Percentiles rank a stretch among this genome's conserved stretches.
Evolutionary conservation across 92 coral and sea anemone species (phyloP).

Genomic region (Bergia sp.): DNA sequence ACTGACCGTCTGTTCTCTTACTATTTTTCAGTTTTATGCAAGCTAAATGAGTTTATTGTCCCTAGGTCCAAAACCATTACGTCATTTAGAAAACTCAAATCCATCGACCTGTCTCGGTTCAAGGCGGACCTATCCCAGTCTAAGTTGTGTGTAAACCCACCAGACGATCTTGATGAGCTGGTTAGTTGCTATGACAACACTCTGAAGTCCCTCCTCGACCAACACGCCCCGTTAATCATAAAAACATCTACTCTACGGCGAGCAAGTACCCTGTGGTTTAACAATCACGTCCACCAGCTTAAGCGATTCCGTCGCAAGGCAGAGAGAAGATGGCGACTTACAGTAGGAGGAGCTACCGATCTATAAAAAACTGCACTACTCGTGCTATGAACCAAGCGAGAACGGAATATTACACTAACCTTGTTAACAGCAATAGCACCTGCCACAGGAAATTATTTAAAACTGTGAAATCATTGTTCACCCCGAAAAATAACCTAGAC

Average conservation of each 20-base stretch:
- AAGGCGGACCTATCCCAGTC: too few species aligned
- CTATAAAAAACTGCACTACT: slow-evolving; percentile 9
- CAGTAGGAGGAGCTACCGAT: not conserved
- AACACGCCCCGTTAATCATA: too few species aligned
- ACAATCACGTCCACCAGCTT: not conserved
- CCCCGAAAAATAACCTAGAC: not conserved
- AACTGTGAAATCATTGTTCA: not conserved
- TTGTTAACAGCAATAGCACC: not conserved
- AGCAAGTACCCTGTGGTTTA: not conserved
- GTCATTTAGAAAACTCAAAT: too few species aligned
- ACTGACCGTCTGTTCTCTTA: not conserved
- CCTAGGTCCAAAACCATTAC: too few species aligned
- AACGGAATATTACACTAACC: not conserved
- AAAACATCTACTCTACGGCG: too few species aligned
- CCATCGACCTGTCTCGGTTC: too few species aligned
- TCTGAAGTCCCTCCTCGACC: too few species aligned
- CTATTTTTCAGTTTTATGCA: not conserved
- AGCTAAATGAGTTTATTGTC: too few species aligned
- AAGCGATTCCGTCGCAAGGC: not conserved
- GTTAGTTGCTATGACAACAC: too few species aligned
- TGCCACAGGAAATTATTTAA: not conserved
- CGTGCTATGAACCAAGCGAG: not conserved
- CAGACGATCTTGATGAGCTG: too few species aligned
- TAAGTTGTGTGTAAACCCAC: too few species aligned
- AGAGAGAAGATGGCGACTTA: slow-evolving; percentile 1